Evolutionary conservation across 2,113 vertebrate genomes (phyloP), one percentile per base, ranked within the genome.

Genomic region (Cottus gobio): DNA sequence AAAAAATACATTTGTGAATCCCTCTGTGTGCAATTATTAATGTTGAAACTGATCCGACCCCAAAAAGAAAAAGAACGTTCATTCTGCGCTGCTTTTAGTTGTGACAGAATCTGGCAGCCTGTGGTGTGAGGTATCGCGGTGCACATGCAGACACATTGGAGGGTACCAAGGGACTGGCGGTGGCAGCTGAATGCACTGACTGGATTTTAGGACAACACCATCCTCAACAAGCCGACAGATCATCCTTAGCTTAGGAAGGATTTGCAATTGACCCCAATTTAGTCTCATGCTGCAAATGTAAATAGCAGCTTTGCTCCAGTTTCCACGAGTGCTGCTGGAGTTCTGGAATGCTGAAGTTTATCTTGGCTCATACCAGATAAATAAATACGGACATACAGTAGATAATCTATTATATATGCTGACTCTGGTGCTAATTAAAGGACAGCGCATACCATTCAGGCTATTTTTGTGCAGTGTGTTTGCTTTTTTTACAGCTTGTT

Each of bases 201-300:
- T 54, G 77, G 62, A 67, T 76, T 76, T 67, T 31, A 73, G 58
- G 67, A 78, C 61, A 63, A 28, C 64, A 62, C 48, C 69, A 39
- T 39, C 30, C 39, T 69, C 57, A 71, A 56, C 62, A 64, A 79
- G n/a, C 50, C 69, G 42, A 24, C 54, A 68, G 80, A 84, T 87
- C 78, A 87, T 77, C 42, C 62, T 22, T 10, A 66, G 78, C 65
- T 85, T 61, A 77, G 67, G n/a, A 30, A 1, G 26, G 78, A 87
- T 90, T 88, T 86, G 60, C 83, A 83, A 66, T 52, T 79, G 80
- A 89, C 87, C 89, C 84, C 85, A 69, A 88, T 89, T 78, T 73
- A 16, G 30, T 44, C 56, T 30, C 22, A 68, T 9, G 26, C 30
- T 34, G 31, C 34, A 74, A 69, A 48, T 77, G 36, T 74, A 75